Base-by-base conservation (phyloP, 53 echinoderm and acorn worm species). In the Holothuria leucospilota region DNA sequence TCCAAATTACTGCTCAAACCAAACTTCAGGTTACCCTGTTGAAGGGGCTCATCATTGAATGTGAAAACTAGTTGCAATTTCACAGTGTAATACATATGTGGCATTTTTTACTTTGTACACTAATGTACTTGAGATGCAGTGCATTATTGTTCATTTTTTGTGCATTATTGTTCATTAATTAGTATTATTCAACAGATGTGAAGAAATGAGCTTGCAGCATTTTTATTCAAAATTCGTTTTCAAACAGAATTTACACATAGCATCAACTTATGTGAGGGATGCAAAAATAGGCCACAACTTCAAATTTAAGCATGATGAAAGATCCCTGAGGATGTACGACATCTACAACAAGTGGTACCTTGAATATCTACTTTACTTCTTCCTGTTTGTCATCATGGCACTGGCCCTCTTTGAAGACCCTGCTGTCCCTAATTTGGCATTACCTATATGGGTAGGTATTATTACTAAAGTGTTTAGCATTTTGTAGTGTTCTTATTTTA, bases 351-450 rank as follows among this genome's bases (percentile, higher is more conserved):
- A 81, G 34, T 62, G 86, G 49, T 66, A 95, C 72, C 87, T 97
- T 20, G 85, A 69, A 30, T 93, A 88, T 30, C 86, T 88, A 5
- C 85, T 97, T 12, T 97, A 97, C 69, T 88, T 97, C 68, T 95
- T 93, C 81, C 69, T 97, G 20, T 61, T 92, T 34, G 56, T 97
- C 16, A 95, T 91, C 68, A 84, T 94, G 8, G 39, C 81, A 28
- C 64, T 97, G 64, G 98, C 98, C 5, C 51, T 97, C 52, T 97
- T 97, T 92, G 98, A 97, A 79, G 93, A 93, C 24, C 98, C 98
- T 9, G 89, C 94, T 18, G 62, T 94, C 40, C 20, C 77, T 7
- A 67, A 40, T 68, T 38, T 91, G 59, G 84, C 39, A 29, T 82
- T 94, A 86, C 94, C 94, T 6, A 82, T 88, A 63, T 94, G 94